These are phyloP conservation scores for Palloptera scutellata DNA, from an alignment of 2,888 invertebrate genomes.

Conservation along the genomic window DNA sequence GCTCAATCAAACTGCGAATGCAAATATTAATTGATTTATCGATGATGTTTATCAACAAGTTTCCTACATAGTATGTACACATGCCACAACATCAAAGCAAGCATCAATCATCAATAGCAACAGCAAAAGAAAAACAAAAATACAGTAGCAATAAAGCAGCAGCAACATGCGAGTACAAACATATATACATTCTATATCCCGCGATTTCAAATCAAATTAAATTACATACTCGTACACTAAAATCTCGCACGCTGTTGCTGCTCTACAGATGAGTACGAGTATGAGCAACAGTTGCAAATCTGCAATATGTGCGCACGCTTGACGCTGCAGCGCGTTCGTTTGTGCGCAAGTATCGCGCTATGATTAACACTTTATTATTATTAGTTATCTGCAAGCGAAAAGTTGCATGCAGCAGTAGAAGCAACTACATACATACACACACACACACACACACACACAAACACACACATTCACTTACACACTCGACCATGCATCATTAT, in stretches of 20 bases:
- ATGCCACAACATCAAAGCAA: constrained; percentile 12
- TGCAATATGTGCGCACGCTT: neutral
- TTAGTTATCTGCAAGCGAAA: neutral
- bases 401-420: neutral
- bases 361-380: neutral
- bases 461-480: too few species aligned
- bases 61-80: neutral
- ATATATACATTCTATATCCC: too few species aligned
- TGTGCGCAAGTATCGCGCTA: neutral
- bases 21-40: constrained; percentile 40
- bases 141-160: constrained; percentile 5
- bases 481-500: too few species aligned
- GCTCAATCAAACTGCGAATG: too few species aligned
- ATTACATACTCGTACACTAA: too few species aligned
- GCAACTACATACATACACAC: too few species aligned
- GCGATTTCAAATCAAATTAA: too few species aligned
- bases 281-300: constrained; percentile 24
- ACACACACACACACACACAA: too few species aligned
- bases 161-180: too few species aligned
- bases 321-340: neutral
- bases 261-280: constrained; percentile 32
- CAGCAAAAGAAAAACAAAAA: constrained; percentile 9
- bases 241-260: neutral
- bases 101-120: constrained; percentile 31
- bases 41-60: constrained; percentile 24